These are phyloP conservation scores for Philypnodon macrostomus DNA, from an alignment of 2,797 vertebrate genomes.

Conservation along the genomic window DNA sequence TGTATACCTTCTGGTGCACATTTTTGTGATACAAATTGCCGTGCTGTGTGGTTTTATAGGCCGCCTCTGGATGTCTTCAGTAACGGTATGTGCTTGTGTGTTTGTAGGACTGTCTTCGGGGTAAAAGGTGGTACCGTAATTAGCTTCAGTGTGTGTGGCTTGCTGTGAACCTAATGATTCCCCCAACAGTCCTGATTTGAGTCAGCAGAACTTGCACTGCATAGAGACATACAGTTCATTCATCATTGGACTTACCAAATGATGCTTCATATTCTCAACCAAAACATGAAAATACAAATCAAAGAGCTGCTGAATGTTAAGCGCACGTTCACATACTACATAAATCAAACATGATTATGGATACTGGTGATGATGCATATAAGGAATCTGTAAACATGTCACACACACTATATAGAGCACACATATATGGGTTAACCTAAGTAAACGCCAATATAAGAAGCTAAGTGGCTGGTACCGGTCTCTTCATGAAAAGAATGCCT, in stretches of 20 bases:
- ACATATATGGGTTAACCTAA: background rate
- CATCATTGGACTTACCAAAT: constrained; percentile 35
- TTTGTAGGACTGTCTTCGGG: constrained; percentile 40
- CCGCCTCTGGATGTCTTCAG: constrained; percentile 27
- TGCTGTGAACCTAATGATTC: constrained; percentile 51
- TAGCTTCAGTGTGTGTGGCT: constrained; percentile 42
- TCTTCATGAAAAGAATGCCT: constrained; percentile 23
- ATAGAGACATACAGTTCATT: constrained; percentile 9
- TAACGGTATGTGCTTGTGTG: constrained; percentile 29
- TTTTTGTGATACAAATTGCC: constrained; percentile 21
- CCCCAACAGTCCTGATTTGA: constrained; percentile 41
- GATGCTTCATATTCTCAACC: constrained; percentile 42
- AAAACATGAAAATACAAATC: constrained; percentile 17
- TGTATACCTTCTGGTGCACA: constrained; percentile 42
- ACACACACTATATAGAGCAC: constrained; percentile 5
- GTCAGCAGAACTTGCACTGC: constrained; percentile 24
- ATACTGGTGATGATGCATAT: constrained; percentile 7
- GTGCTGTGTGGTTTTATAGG: constrained; percentile 32
- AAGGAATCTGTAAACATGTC: constrained; percentile 21
- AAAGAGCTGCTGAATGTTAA: constrained; percentile 1
- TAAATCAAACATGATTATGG: constrained; percentile 16
- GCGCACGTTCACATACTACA: constrained; percentile 16
- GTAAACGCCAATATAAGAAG: background rate
- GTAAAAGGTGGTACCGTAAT: constrained; percentile 59
- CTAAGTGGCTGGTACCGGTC: background rate